Evolutionary conservation across 2,888 invertebrate genomes (phyloP).

Genomic region (Cephus runcator): DNA sequence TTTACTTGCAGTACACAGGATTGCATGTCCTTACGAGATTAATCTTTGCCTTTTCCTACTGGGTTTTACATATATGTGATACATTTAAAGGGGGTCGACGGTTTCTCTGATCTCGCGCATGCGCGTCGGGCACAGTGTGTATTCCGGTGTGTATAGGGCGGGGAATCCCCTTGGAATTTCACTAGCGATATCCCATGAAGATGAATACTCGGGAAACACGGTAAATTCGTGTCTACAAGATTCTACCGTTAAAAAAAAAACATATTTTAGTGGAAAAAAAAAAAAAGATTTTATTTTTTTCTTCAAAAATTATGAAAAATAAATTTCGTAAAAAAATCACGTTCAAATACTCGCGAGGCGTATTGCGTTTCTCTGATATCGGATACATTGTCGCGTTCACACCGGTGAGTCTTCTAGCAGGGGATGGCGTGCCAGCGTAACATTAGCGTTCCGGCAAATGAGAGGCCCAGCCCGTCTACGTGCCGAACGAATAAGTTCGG

Average conservation of each 20-base stretch:
- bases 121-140: background rate
- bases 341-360: background rate
- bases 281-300: too few species aligned
- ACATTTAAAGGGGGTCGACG: background rate
- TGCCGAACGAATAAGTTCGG: conserved; percentile 31
- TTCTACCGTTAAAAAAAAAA: too few species aligned
- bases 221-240: background rate
- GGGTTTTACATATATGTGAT: background rate
- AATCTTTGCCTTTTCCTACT: conserved; percentile 22
- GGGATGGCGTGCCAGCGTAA: conserved; percentile 50
- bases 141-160: background rate
- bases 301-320: background rate
- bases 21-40: conserved; percentile 44
- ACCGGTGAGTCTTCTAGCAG: conserved; percentile 47
- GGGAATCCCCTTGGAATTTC: background rate
- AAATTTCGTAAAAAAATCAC: background rate
- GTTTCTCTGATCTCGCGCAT: background rate
- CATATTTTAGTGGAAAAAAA: too few species aligned
- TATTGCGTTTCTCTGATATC: background rate
- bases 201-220: background rate
- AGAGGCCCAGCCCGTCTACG: conserved; percentile 51
- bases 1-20: conserved; percentile 27
- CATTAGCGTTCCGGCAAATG: conserved; percentile 60
- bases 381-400: conserved; percentile 48
- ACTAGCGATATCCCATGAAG: background rate